Base-by-base conservation (phyloP, 2,888 invertebrate genomes). In the Rhagonycha fulva region DNA sequence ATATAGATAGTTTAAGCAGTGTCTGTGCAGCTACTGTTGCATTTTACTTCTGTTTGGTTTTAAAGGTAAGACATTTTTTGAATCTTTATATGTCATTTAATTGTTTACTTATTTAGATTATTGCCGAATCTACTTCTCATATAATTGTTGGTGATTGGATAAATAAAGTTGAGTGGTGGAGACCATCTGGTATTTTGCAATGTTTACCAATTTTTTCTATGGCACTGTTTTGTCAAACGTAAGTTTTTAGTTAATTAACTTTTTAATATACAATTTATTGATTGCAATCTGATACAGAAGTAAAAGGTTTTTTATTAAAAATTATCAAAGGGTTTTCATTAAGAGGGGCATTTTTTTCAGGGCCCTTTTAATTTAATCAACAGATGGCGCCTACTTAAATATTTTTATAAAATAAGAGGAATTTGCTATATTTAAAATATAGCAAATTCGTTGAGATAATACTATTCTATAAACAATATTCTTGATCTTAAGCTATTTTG, bases 201-300 rank as follows among this genome's bases (percentile, higher is more conserved):
- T 97, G 97, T 86, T 90, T 98, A 80, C 99, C 99, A 0, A 98
- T 99, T 82, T 97, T 98, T 88, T 95, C 97, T 11, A 96, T 98
- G 95, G 98, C 98, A 0, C 90, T 98, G 72, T 97, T 97, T 80
- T 99, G 99, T 88, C 99, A 99, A 89, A 97, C 98, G 93, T 96
- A 88, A 91, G 72, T 10, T 10, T 72, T 9, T 9, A 28, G 9
- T 28, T 28, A 9, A 9, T 28, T 28, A 9, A 0, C 2, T 9
- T 28, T 9, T 9, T 9, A 28, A 9, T 28, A 19, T 19, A 2
- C 19, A 19, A 19, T 19, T 19, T 19, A 19, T 19, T 19, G 2
- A 2, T 28, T 28, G 7, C 2, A 2, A 28, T 9, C 28, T 28
- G 9, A 0, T 26, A 4, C 26, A 3, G 26, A 26, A 26, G 26